phyloP scores from a whole-genome alignment of 2,113 vertebrate species.

The Takifugu bimaculatus region DNA sequence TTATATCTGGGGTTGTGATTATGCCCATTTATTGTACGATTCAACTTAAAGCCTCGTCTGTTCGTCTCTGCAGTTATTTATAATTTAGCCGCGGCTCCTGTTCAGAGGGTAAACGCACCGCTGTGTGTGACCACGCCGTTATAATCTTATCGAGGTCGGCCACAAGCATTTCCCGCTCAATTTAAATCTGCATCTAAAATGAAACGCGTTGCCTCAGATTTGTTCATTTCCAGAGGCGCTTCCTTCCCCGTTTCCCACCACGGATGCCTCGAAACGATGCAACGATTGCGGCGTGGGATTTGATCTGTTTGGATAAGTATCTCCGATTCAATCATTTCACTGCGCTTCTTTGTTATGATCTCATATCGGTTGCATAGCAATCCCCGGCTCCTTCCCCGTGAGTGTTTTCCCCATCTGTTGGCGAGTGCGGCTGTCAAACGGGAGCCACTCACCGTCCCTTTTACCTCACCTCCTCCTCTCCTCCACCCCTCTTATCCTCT shows the following conservation, averaged over 20 bases:
- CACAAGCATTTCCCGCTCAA: constrained; percentile 22
- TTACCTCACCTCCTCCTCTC: constrained; percentile 32
- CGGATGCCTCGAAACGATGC: constrained; percentile 16
- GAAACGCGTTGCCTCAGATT: background rate
- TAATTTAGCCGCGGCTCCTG: constrained; percentile 4
- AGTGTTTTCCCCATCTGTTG: constrained; percentile 56
- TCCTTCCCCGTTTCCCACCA: constrained; percentile 9
- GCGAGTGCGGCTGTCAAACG: constrained; percentile 31
- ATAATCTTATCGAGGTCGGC: constrained; percentile 5
- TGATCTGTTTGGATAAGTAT: constrained; percentile 22
- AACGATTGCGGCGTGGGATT: constrained; percentile 10
- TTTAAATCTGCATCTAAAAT: background rate
- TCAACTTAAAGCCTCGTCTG: constrained; percentile 13
- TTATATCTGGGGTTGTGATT: background rate
- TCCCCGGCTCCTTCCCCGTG: constrained; percentile 19
- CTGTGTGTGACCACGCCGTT: no score
- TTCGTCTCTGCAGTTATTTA: constrained; percentile 12
- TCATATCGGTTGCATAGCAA: constrained; percentile 10
- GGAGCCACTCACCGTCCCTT: constrained; percentile 31
- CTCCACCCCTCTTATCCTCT: constrained; percentile 29
- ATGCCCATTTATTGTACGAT: constrained; percentile 1
- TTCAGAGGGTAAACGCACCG: background rate
- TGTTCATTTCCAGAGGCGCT: background rate
- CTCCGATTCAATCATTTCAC: constrained; percentile 29
- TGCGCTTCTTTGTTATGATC: constrained; percentile 30